phyloP scores from a whole-genome alignment of 2,888 invertebrate species.

The Asteroscopus sphinx region DNA sequence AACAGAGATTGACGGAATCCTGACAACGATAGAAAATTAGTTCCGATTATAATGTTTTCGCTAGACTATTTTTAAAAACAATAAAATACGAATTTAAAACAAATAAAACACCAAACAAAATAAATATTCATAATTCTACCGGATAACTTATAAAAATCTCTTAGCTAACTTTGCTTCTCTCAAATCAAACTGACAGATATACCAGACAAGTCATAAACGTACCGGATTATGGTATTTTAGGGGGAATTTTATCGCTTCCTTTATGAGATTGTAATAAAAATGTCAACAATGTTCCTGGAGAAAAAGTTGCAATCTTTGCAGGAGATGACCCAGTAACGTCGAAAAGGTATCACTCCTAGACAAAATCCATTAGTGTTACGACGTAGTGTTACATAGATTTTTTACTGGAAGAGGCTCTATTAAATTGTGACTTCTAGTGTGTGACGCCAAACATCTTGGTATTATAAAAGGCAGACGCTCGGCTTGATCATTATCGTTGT shows the following conservation, averaged over 20 bases:
- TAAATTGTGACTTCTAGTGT: no score
- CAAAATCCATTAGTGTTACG: conserved; percentile 80
- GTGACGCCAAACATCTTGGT: not conserved
- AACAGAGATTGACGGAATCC: no score
- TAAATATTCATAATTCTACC: not conserved
- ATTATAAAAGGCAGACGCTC: conserved; percentile 15
- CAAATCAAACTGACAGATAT: conserved; percentile 50
- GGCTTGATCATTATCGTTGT: not conserved
- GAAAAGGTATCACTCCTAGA: conserved; percentile 66
- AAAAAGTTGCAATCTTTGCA: conserved; percentile 67
- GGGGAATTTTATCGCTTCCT: conserved; percentile 66
- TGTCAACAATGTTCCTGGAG: conserved; percentile 55
- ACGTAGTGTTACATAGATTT: conserved; percentile 51
- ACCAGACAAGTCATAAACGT: conserved; percentile 48
- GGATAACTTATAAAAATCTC: not conserved
- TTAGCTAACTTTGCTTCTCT: not conserved
- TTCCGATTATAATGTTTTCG: no score
- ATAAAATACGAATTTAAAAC: no score
- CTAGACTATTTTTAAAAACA: no score
- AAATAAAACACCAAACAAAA: no score
- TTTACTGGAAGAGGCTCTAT: conserved; percentile 53
- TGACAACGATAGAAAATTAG: no score
- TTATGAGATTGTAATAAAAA: conserved; percentile 70
- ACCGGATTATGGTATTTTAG: conserved; percentile 63
- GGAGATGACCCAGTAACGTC: conserved; percentile 61